These are phyloP conservation scores for Catharus ustulatus DNA, from an alignment of 2,797 vertebrate genomes.

Conservation along the genomic window DNA sequence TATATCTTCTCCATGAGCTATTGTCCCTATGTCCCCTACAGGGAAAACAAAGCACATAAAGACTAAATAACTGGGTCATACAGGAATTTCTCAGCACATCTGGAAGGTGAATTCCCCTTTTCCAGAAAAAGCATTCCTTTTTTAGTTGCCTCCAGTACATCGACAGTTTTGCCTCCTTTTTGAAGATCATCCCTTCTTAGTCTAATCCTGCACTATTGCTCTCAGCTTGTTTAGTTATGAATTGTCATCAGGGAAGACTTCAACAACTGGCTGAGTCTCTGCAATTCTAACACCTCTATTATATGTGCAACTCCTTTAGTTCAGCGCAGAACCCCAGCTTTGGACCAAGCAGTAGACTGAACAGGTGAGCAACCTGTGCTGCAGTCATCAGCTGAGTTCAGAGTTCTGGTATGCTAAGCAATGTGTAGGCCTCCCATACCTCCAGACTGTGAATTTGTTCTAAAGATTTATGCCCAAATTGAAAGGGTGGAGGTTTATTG, in stretches of 20 bases:
- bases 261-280: not conserved
- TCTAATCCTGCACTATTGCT: not conserved
- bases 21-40: not conserved
- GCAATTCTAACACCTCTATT: not conserved
- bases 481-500: not conserved
- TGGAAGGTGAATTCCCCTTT: not conserved
- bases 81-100: not conserved
- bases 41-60: not conserved
- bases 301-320: not conserved
- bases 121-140: not conserved
- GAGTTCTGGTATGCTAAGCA: not conserved
- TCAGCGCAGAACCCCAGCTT: not conserved
- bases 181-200: not conserved
- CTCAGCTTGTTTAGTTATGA: not conserved
- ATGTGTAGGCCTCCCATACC: not conserved
- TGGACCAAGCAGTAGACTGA: not conserved
- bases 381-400: not conserved
- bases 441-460: not conserved
- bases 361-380: not conserved
- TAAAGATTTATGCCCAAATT: not conserved
- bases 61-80: not conserved
- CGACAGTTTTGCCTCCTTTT: not conserved
- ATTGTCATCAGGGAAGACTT: not conserved
- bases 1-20: rapidly evolving
- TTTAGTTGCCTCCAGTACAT: not conserved